Evolutionary conservation across 2,797 vertebrate species (phyloP).

Genomic region (Gymnodraco acuticeps): DNA sequence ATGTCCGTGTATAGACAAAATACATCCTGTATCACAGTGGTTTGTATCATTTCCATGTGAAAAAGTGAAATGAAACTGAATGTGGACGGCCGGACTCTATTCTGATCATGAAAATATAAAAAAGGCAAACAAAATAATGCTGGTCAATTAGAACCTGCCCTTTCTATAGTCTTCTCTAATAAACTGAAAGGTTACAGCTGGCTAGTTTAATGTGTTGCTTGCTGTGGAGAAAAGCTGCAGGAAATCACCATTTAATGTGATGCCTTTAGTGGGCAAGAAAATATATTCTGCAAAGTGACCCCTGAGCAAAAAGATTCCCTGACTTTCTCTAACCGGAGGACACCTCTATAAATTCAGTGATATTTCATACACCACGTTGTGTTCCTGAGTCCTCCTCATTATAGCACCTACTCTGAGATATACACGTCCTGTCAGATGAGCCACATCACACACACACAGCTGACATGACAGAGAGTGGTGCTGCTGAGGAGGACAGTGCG

Average conservation of each 20-base stretch:
- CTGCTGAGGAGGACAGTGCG: constrained; percentile 58
- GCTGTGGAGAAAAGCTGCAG: constrained; percentile 29
- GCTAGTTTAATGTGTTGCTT: constrained; percentile 2
- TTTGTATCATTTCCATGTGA: neutral
- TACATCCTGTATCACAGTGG: neutral
- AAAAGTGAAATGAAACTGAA: neutral
- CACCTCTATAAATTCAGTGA: constrained; percentile 1
- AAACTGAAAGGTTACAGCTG: constrained; percentile 9
- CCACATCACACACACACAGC: constrained; percentile 8
- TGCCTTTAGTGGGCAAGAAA: constrained; percentile 14
- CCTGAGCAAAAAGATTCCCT: constrained; percentile 10
- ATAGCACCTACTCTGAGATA: neutral
- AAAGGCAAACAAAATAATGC: neutral
- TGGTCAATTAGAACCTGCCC: neutral
- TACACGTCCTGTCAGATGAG: constrained; percentile 32
- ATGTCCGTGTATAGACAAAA: too few relatives aligned
- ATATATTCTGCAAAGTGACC: constrained; percentile 41
- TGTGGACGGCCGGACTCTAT: neutral
- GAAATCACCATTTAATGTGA: constrained; percentile 27
- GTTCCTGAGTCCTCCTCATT: constrained; percentile 18
- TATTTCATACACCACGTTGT: constrained; percentile 24
- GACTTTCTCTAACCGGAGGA: constrained; percentile 10
- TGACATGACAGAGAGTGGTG: constrained; percentile 60
- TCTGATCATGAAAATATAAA: neutral
- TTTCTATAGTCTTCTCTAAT: constrained; percentile 3